Conservation (phyloP, 2,888 invertebrate species). For the Macrosiphum euphorbiae region DNA sequence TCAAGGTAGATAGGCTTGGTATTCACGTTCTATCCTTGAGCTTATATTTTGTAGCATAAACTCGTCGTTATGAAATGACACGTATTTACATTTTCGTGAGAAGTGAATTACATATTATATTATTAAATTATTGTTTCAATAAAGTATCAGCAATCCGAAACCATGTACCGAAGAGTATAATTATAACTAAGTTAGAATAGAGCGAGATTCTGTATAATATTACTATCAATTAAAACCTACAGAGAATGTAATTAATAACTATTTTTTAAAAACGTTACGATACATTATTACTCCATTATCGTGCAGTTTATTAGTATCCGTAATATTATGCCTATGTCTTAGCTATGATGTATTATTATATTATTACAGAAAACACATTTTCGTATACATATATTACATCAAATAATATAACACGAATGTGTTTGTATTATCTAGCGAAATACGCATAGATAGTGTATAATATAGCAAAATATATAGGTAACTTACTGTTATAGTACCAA, state of each 20-base stretch:
- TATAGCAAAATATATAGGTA: not conserved
- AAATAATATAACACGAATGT: not conserved
- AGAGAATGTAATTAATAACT: not conserved
- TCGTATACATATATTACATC: not conserved
- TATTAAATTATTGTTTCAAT: not conserved
- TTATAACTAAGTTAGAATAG: not conserved
- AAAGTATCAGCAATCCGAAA: not conserved
- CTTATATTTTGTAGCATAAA: not conserved
- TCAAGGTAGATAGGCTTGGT: constrained; percentile 11
- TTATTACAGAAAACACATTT: not conserved
- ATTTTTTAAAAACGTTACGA: not conserved
- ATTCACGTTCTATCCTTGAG: not conserved
- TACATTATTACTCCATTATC: not conserved
- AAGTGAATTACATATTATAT: not conserved
- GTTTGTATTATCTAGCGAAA: not conserved
- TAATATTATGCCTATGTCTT: not conserved
- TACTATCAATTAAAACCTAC: not conserved
- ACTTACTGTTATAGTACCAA: not conserved
- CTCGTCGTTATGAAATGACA: not conserved
- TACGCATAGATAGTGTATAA: not conserved
- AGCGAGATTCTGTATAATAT: not conserved
- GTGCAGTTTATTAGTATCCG: not conserved
- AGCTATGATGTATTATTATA: not conserved
- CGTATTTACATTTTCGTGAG: not conserved
- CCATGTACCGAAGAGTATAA: not conserved